Evolutionary conservation across 2,888 invertebrate species (phyloP).

Genomic region (Xylota sylvarum): DNA sequence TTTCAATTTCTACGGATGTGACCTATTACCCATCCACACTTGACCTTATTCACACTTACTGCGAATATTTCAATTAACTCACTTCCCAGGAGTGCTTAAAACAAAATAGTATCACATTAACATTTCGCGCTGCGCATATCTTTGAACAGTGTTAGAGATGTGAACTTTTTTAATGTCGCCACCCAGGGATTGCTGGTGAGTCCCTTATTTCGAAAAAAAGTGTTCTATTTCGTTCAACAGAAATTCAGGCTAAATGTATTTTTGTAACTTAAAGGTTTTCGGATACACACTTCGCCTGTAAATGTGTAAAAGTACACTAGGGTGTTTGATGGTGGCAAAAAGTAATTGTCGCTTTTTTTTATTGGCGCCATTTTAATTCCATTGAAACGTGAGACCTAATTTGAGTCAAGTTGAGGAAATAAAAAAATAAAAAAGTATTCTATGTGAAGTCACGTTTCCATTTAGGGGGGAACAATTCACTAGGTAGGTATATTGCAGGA

Average conservation of each 20-base stretch:
- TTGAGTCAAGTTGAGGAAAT: constrained; percentile 3
- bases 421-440: background rate
- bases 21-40: background rate
- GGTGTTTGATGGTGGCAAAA: background rate
- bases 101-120: constrained; percentile 20
- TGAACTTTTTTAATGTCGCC: background rate
- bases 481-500: background rate
- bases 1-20: too few relatives aligned
- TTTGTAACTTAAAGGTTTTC: background rate
- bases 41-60: constrained; percentile 17
- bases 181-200: background rate
- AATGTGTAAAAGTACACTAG: constrained; percentile 1
- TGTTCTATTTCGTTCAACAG: background rate
- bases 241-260: background rate
- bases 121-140: constrained; percentile 7
- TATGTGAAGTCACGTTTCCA: constrained; percentile 27
- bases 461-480: background rate
- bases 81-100: constrained; percentile 7
- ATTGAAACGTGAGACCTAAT: constrained; percentile 20
- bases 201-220: background rate
- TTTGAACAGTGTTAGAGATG: background rate
- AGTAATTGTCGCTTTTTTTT: constrained; percentile 12
- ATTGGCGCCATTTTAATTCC: constrained; percentile 9
- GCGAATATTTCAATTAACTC: constrained; percentile 37
- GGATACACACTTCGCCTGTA: background rate